These are phyloP conservation scores for Propithecus coquereli DNA, from an alignment of 2,113 vertebrate species.

Conservation along the genomic window DNA sequence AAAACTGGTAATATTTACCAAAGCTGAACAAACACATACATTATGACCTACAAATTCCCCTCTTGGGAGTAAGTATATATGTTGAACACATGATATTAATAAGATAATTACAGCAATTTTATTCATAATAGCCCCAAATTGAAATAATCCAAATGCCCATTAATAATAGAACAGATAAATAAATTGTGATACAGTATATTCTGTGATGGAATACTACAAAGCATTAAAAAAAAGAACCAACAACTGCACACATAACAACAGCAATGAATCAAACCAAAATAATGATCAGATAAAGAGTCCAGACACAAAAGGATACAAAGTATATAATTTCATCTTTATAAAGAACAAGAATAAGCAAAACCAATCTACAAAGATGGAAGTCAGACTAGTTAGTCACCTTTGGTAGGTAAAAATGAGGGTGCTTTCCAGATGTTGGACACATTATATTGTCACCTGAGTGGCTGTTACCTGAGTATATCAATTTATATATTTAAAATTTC, in stretches of 20 bases:
- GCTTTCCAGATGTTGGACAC: neutral
- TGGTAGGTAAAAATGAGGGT: neutral
- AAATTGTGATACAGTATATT: neutral
- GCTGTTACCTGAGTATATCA: neutral
- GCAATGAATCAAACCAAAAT: neutral
- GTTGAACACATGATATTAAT: neutral
- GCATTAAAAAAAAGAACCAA: constrained; percentile 17
- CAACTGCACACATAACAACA: neutral
- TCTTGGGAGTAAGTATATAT: neutral
- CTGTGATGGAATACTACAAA: neutral
- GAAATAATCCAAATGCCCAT: constrained; percentile 10
- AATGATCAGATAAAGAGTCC: neutral
- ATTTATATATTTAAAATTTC: neutral
- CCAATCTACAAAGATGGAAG: neutral
- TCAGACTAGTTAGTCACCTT: neutral
- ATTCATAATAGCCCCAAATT: neutral
- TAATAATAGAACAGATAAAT: neutral
- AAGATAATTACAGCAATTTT: constrained; percentile 38
- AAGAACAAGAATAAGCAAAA: neutral
- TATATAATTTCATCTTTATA: neutral
- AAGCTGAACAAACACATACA: neutral
- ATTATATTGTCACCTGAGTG: neutral
- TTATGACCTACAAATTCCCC: neutral
- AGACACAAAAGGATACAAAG: neutral
- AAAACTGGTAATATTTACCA: neutral